phyloP scores from a whole-genome alignment of 2,888 invertebrate genomes.

The Serripes groenlandicus region DNA sequence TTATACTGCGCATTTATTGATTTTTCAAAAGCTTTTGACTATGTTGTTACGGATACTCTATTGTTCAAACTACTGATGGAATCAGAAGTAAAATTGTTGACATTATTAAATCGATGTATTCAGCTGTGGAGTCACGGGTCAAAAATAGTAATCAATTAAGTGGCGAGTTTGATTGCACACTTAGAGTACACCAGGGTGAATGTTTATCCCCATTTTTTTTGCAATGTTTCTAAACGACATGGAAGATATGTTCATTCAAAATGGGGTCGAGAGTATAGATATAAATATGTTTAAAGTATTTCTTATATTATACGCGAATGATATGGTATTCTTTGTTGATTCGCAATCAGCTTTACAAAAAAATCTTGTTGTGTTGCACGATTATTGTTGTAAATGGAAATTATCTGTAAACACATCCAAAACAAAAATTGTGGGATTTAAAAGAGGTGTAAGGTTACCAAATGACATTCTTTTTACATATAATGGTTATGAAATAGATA shows the following conservation, averaged over 20 bases:
- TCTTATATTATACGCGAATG: constrained; percentile 14
- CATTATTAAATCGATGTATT: constrained; percentile 25
- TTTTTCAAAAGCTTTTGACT: constrained; percentile 37
- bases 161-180: not conserved
- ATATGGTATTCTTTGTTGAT: constrained; percentile 10
- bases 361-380: not conserved
- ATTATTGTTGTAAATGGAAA: constrained; percentile 8
- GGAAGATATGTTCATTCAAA: constrained; percentile 1
- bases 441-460: too few species aligned
- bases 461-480: too few species aligned
- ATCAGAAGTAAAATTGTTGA: constrained; percentile 35
- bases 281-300: constrained; percentile 3
- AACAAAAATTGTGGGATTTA: constrained; percentile 10
- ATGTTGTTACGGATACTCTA: constrained; percentile 29
- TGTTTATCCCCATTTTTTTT: constrained; percentile 31
- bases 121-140: constrained; percentile 15
- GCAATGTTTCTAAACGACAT: constrained; percentile 17
- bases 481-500: too few species aligned
- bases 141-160: constrained; percentile 12
- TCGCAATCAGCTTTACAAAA: not conserved
- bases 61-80: constrained; percentile 29
- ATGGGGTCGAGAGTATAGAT: not conserved
- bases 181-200: constrained; percentile 24
- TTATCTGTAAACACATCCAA: not conserved
- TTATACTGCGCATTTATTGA: constrained; percentile 37